Percentiles rank a stretch among this genome's conserved stretches.
Evolutionary conservation across 1,140 invertebrate genomes (phyloP).

Genomic region (Dolichoris vasculosae): DNA sequence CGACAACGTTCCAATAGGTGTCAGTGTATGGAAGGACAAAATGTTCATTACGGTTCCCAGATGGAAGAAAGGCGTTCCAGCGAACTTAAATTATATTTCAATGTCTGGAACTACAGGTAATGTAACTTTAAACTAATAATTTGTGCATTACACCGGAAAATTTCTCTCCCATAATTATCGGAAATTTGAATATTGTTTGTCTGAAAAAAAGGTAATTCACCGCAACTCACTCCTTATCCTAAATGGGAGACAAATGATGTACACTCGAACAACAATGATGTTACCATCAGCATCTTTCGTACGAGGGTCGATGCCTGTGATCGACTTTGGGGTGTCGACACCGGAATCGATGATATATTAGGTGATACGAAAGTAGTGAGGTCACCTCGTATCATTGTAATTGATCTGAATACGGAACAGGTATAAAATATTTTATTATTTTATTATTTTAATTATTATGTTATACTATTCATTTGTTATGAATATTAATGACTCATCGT

Average conservation of each 20-base stretch:
- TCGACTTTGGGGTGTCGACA: slow-evolving; percentile 85
- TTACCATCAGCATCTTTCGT: slow-evolving; percentile 81
- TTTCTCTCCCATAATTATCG: slow-evolving; percentile 13
- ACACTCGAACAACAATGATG: slow-evolving; percentile 70
- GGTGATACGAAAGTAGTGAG: slow-evolving; percentile 78
- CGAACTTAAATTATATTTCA: slow-evolving; percentile 81
- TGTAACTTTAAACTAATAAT: slow-evolving; percentile 38
- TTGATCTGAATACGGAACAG: slow-evolving; percentile 83
- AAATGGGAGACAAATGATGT: slow-evolving; percentile 79
- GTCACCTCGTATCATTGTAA: slow-evolving; percentile 79
- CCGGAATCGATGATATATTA: slow-evolving; percentile 83
- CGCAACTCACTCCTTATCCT: slow-evolving; percentile 82
- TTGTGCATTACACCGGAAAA: slow-evolving; percentile 12
- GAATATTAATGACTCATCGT: slow-evolving; percentile 8
- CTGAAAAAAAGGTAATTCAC: slow-evolving; percentile 72
- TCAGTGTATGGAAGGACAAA: slow-evolving; percentile 84
- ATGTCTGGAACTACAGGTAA: slow-evolving; percentile 65
- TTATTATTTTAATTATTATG: background rate
- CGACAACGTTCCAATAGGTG: slow-evolving; percentile 83
- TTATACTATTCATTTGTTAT: background rate
- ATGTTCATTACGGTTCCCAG: slow-evolving; percentile 85
- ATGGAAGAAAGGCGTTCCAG: slow-evolving; percentile 84
- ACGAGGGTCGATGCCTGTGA: slow-evolving; percentile 82
- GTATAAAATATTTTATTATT: slow-evolving; percentile 52
- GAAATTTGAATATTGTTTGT: slow-evolving; percentile 15